These are phyloP conservation scores for Heterocephalus glaber DNA, from an alignment of 2,113 vertebrate species.

Conservation along the genomic window DNA sequence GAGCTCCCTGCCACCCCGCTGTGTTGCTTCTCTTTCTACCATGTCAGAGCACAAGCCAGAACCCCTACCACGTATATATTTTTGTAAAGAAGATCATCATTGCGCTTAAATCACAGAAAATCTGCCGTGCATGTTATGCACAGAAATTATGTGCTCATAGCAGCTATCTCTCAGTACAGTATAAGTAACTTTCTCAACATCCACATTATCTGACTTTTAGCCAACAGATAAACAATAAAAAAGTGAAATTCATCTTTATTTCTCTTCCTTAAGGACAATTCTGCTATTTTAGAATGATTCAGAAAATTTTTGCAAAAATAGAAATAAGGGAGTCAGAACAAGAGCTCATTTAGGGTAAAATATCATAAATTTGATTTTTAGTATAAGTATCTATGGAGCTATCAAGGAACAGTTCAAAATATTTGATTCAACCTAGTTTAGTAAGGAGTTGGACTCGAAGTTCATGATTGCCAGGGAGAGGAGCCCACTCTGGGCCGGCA, in stretches of 20 bases:
- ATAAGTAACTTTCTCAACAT: not conserved
- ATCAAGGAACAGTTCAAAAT: not conserved
- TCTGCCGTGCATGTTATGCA: not conserved
- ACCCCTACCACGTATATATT: not conserved
- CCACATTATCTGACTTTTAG: not conserved
- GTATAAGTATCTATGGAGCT: not conserved
- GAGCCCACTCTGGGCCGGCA: rapidly evolving
- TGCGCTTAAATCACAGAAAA: not conserved
- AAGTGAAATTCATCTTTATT: not conserved
- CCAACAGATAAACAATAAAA: not conserved
- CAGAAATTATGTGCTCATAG: not conserved
- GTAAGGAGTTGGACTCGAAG: not conserved
- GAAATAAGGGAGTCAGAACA: not conserved
- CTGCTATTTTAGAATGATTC: not conserved
- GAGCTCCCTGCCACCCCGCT: too few species aligned
- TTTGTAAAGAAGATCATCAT: not conserved
- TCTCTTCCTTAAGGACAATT: not conserved
- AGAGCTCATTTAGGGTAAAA: not conserved
- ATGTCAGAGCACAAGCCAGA: not conserved
- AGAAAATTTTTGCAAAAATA: not conserved
- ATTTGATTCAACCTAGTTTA: not conserved
- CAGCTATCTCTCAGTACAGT: not conserved
- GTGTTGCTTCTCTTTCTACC: not conserved
- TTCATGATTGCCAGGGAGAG: not conserved
- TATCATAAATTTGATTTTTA: not conserved